A percentile compares a stretch with the other conserved stretches of the same genome.
phyloP scores from a whole-genome alignment of 1,140 invertebrate species.

The Adelges cooleyi region DNA sequence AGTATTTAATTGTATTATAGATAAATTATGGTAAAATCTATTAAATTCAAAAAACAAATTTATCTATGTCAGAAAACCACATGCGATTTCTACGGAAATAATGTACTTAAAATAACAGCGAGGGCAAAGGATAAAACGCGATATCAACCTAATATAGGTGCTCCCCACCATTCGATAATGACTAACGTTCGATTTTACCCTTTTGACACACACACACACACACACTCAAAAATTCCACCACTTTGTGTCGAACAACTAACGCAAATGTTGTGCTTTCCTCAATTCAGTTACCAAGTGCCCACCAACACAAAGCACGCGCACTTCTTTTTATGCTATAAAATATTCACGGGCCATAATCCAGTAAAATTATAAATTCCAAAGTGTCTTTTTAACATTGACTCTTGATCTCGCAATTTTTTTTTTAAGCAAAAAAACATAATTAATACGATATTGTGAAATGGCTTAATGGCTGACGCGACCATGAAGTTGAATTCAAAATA shows the following conservation, averaged over 20 bases:
- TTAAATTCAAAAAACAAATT: too few species aligned
- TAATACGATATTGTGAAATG: not conserved
- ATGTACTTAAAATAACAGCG: too few species aligned
- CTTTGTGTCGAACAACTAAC: not conserved
- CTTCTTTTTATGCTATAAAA: not conserved
- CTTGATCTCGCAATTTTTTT: too few species aligned
- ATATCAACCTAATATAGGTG: too few species aligned
- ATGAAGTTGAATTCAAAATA: conserved; percentile 6
- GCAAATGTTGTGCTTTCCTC: conserved; percentile 10
- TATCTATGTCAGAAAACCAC: too few species aligned
- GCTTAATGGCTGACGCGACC: not conserved
- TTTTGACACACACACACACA: not conserved
- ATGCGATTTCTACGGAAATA: too few species aligned
- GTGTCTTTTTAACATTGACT: too few species aligned
- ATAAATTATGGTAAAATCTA: too few species aligned
- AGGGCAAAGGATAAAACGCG: too few species aligned
- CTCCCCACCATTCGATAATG: not conserved
- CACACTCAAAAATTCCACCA: not conserved
- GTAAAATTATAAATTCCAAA: too few species aligned
- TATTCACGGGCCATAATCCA: too few species aligned
- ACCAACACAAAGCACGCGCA: not conserved
- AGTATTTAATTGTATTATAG: too few species aligned
- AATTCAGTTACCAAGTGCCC: conserved; percentile 23
- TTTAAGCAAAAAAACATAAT: not conserved
- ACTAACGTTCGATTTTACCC: conserved; percentile 11